Conservation (phyloP, 2,113 vertebrate species). For the Shinisaurus crocodilurus region DNA sequence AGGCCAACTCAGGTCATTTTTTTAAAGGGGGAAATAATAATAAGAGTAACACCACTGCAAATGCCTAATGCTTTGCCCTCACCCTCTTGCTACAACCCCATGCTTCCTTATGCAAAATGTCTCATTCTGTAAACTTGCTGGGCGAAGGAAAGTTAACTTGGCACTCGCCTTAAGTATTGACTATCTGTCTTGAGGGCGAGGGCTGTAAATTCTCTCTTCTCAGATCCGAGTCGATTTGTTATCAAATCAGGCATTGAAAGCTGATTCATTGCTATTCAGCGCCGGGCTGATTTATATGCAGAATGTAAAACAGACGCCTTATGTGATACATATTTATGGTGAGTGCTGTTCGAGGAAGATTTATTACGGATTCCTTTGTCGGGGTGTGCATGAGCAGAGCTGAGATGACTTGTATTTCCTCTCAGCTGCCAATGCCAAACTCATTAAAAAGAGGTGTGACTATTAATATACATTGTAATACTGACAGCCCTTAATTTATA, state of each 20-base stretch:
- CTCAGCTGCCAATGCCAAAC: constrained; percentile 99
- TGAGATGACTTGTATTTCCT: constrained; percentile 99
- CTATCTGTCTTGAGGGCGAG: constrained; percentile 86
- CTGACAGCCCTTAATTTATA: constrained; percentile 99
- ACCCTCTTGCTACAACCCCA: constrained; percentile 33
- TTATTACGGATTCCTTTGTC: constrained; percentile 99
- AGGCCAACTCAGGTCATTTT: constrained; percentile 48
- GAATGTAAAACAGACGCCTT: constrained; percentile 99
- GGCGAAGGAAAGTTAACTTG: constrained; percentile 83
- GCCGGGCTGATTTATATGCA: constrained; percentile 99
- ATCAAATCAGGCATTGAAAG: constrained; percentile 99
- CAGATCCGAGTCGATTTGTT: constrained; percentile 99
- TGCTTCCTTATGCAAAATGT: constrained; percentile 33
- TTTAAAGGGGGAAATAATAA: constrained; percentile 54
- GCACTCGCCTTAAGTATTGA: constrained; percentile 86
- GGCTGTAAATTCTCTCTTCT: constrained; percentile 98
- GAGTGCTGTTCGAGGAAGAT: constrained; percentile 98
- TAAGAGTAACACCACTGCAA: constrained; percentile 47
- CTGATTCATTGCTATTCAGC: constrained; percentile 99
- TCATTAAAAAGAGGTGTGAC: constrained; percentile 99
- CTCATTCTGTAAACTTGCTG: constrained; percentile 78
- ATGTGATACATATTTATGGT: constrained; percentile 99
- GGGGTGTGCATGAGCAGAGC: constrained; percentile 95
- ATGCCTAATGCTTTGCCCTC: constrained; percentile 13
- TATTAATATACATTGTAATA: constrained; percentile 99